These are phyloP conservation scores for Mystacornis crossleyi DNA, from an alignment of 2,113 vertebrate species.

Conservation along the genomic window DNA sequence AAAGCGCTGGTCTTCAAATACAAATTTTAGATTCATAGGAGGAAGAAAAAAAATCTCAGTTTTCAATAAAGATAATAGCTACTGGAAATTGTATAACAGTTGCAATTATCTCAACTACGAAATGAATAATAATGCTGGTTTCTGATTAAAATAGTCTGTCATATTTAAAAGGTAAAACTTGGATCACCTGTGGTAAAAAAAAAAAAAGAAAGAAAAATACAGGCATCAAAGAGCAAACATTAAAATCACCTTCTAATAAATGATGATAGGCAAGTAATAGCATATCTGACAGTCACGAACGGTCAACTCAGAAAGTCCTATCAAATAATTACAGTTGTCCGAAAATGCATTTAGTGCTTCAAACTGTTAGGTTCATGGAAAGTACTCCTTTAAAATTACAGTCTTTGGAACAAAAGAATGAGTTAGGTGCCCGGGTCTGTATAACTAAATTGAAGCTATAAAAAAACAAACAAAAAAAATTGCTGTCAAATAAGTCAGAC, in stretches of 20 bases:
- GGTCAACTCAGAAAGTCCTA: background rate
- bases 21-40: background rate
- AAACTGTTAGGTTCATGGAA: background rate
- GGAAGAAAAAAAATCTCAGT: background rate
- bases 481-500: background rate
- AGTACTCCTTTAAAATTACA: background rate
- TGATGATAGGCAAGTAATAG: background rate
- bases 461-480: background rate
- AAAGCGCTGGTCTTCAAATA: background rate
- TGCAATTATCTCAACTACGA: background rate
- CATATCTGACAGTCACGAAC: constrained; percentile 8
- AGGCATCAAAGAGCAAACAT: background rate
- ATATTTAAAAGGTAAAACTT: background rate
- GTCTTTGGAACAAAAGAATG: constrained; percentile 21
- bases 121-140: background rate
- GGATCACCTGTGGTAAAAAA: background rate
- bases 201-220: background rate
- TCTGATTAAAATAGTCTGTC: background rate
- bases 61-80: background rate
- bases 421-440: background rate
- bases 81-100: background rate
- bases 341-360: constrained; percentile 7
- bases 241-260: background rate
- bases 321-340: background rate
- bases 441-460: background rate